These are phyloP conservation scores for Chrysina gloriosa DNA, from an alignment of 2,888 invertebrate species.

Conservation along the genomic window DNA sequence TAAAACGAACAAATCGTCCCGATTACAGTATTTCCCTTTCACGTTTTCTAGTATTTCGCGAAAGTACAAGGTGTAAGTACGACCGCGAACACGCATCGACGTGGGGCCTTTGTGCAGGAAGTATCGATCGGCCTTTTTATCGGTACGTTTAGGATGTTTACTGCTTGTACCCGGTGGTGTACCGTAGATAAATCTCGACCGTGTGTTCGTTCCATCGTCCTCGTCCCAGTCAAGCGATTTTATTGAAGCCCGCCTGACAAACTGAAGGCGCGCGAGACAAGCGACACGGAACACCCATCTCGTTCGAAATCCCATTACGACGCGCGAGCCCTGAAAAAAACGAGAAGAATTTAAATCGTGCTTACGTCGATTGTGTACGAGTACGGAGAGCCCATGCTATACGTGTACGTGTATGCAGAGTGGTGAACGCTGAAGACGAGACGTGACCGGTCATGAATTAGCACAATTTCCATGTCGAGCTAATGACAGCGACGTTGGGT, in stretches of 20 bases:
- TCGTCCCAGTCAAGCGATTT: constrained; percentile 35
- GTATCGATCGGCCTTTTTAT: not conserved
- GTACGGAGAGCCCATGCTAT: not conserved
- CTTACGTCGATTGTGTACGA: not conserved
- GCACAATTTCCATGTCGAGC: constrained; percentile 50
- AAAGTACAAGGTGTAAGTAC: not conserved
- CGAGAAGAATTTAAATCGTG: constrained; percentile 57
- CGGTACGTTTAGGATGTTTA: constrained; percentile 14
- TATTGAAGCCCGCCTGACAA: constrained; percentile 55
- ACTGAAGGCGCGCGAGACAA: constrained; percentile 54
- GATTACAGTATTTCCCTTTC: constrained; percentile 17
- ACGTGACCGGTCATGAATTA: constrained; percentile 53
- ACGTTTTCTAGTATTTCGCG: constrained; percentile 14
- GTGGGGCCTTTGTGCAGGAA: too few species aligned
- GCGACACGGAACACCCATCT: constrained; percentile 61
- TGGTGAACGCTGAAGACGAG: constrained; percentile 48
- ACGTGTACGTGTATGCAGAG: constrained; percentile 33
- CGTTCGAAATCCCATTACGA: constrained; percentile 59
- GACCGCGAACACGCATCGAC: too few species aligned
- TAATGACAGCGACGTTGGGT: constrained; percentile 47
- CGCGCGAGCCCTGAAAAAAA: constrained; percentile 57
- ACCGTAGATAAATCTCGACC: constrained; percentile 34
- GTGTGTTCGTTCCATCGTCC: not conserved
- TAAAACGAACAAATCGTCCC: constrained; percentile 2
- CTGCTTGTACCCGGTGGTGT: constrained; percentile 10